A percentile compares a stretch with the other conserved stretches of the same genome.
These are phyloP conservation scores for Umimayanthus chanpuru DNA, from an alignment of 92 coral and sea anemone species.

Conservation along the genomic window DNA sequence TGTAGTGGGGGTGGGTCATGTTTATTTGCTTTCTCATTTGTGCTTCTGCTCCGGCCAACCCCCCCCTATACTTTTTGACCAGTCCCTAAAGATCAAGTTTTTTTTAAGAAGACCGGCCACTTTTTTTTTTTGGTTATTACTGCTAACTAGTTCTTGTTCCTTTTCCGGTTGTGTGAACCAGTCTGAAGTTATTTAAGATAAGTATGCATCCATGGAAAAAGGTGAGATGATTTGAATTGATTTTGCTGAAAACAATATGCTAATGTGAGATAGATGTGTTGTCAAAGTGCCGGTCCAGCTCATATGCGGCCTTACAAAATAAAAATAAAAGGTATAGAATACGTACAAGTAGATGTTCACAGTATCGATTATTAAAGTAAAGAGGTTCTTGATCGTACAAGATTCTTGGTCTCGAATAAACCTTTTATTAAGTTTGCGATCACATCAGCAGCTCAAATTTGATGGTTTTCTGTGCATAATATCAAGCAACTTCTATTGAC, in stretches of 20 bases:
- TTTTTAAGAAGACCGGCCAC: conserved; percentile 28
- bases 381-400: not conserved
- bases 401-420: too few relatives aligned
- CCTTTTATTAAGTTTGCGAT: too few relatives aligned
- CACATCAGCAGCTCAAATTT: too few relatives aligned
- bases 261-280: conserved; percentile 2
- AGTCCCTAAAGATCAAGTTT: not conserved
- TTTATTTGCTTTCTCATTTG: not conserved
- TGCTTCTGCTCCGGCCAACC: conserved; percentile 2
- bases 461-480: too few relatives aligned
- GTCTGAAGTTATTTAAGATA: conserved; percentile 4
- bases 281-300: not conserved
- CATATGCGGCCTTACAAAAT: not conserved
- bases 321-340: conserved; percentile 16
- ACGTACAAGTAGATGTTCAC: conserved; percentile 3
- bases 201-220: not conserved
- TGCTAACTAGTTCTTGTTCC: conserved; percentile 25
- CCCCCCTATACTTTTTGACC: conserved; percentile 12
- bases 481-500: too few relatives aligned
- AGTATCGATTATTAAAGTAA: conserved; percentile 21
- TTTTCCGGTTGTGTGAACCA: not conserved
- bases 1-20: not conserved
- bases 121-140: conserved; percentile 1
- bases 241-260: not conserved
- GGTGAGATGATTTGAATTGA: not conserved